phyloP scores from a whole-genome alignment of 1,140 invertebrate species.

The Medauroidea extradentata region DNA sequence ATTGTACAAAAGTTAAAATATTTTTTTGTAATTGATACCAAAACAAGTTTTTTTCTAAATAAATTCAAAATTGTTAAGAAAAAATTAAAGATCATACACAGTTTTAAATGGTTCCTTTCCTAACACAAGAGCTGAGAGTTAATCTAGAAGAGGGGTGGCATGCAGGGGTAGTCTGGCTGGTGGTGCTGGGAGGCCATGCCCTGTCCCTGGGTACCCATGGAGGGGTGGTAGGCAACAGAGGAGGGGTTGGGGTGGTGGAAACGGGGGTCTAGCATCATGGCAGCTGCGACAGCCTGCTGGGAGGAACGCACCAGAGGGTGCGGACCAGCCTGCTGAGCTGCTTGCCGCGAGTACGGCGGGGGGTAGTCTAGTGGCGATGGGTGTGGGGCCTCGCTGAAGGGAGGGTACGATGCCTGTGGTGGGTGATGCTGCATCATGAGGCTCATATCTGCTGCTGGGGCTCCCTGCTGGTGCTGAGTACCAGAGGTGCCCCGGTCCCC shows the following conservation, averaged over 20 bases:
- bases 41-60: too few relatives aligned
- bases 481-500: background rate
- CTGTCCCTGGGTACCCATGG: slow-evolving; percentile 19
- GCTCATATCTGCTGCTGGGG: background rate
- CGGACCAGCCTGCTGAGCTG: background rate
- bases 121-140: too few relatives aligned
- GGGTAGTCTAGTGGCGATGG: slow-evolving; percentile 5
- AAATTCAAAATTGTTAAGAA: too few relatives aligned
- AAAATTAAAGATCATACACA: too few relatives aligned
- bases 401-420: background rate
- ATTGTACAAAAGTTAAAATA: too few relatives aligned
- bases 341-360: background rate
- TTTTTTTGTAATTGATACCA: too few relatives aligned
- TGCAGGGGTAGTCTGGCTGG: slow-evolving; percentile 10
- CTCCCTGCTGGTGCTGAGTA: background rate
- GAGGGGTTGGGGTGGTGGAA: slow-evolving; percentile 10
- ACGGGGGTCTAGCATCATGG: slow-evolving; percentile 13
- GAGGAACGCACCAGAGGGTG: background rate
- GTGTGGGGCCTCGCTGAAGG: slow-evolving; percentile 5
- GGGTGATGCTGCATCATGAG: slow-evolving; percentile 10
- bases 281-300: background rate
- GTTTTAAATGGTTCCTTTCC: too few relatives aligned
- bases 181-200: slow-evolving; percentile 7
- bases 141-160: slow-evolving; percentile 8
- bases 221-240: slow-evolving; percentile 10